Evolutionary conservation across 2,113 vertebrate species (phyloP), one percentile per base, ranked within the genome.

Genomic region (Microtus richardsoni): DNA sequence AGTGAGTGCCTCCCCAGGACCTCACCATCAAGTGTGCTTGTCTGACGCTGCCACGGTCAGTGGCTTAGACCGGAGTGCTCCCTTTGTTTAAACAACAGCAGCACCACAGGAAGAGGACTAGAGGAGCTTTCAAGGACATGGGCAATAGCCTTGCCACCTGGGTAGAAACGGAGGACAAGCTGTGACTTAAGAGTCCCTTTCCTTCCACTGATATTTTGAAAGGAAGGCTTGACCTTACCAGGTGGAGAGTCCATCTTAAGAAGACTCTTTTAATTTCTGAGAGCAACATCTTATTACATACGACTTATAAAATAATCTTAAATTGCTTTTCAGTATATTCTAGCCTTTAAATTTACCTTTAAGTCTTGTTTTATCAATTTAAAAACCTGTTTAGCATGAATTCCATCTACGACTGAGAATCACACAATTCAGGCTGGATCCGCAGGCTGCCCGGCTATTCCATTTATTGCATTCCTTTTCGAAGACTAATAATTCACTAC

Each of bases 301-400:
- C 14, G 7, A 62, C 82, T 7, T 44, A 75, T 26, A 39, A 60
- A 82, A 39, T 58, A 39, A 39, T n/a, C 30, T 58, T 58, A 58
- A 54, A n/a, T 62, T 83, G n/a, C 22, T 83, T 60, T 83, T 62
- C 41, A 86, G 4, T 33, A 3, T 60, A 28, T 82, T 86, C 11
- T 62, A 41, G 68, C 80, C 74, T 78, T 94, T 68, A 93, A 94
- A 78, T 82, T 93, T 54, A 94, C 21, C 91, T 71, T 91, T 2
- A 82, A 54, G 85, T 73, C 52, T 91, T 80, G 21, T 4, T 3
- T 88, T 96, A 84, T 30, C 44, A 41, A 64, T 84, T 83, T 73
- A 54, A 92, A 96, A 79, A 78, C 14, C 58, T 70, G 47, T 96
- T 95, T 84, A 89, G 78, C 30, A 82, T 96, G 36, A 78, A 86